These are phyloP conservation scores for Phortica variegata DNA, from an alignment of 1,140 invertebrate species.

Conservation along the genomic window DNA sequence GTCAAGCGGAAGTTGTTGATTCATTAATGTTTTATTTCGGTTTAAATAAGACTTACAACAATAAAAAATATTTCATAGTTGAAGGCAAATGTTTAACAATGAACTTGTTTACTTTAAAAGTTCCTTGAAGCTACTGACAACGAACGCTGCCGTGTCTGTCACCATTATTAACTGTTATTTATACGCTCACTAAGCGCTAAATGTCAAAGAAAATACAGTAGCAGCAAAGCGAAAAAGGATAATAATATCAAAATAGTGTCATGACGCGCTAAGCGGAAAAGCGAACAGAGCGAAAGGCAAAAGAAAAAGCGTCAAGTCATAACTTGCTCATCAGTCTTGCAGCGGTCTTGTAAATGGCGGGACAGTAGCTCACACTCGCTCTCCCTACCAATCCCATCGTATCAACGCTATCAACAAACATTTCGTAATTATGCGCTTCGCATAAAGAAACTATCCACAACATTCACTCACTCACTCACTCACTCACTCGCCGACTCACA, in stretches of 20 bases:
- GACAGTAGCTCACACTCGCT: neutral
- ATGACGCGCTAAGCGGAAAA: slow-evolving; percentile 10
- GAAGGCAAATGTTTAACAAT: too few relatives aligned
- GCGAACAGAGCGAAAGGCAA: too few relatives aligned
- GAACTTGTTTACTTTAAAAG: too few relatives aligned
- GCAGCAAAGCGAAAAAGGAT: slow-evolving; percentile 3
- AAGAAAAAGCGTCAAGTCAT: slow-evolving; percentile 45
- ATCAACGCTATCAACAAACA: slow-evolving; percentile 1
- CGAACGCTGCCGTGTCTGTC: too few relatives aligned
- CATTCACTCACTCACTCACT: slow-evolving; percentile 41
- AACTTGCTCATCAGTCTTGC: slow-evolving; percentile 49
- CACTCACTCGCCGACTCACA: too few relatives aligned
- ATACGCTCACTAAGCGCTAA: slow-evolving; percentile 24
- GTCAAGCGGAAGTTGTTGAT: too few relatives aligned
- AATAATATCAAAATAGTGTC: slow-evolving; percentile 30
- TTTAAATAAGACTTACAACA: too few relatives aligned
- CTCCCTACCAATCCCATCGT: neutral
- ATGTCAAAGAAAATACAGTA: slow-evolving; percentile 13
- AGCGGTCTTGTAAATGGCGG: slow-evolving; percentile 14
- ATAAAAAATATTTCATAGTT: too few relatives aligned
- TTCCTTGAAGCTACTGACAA: too few relatives aligned
- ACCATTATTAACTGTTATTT: slow-evolving; percentile 42
- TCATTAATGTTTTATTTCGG: too few relatives aligned
- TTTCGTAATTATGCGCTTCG: slow-evolving; percentile 39
- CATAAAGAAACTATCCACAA: slow-evolving; percentile 22